Percentiles rank a stretch among this genome's conserved stretches.
These are phyloP conservation scores for Gymnarchus niloticus DNA, from an alignment of 2,113 vertebrate species.

Conservation along the genomic window DNA sequence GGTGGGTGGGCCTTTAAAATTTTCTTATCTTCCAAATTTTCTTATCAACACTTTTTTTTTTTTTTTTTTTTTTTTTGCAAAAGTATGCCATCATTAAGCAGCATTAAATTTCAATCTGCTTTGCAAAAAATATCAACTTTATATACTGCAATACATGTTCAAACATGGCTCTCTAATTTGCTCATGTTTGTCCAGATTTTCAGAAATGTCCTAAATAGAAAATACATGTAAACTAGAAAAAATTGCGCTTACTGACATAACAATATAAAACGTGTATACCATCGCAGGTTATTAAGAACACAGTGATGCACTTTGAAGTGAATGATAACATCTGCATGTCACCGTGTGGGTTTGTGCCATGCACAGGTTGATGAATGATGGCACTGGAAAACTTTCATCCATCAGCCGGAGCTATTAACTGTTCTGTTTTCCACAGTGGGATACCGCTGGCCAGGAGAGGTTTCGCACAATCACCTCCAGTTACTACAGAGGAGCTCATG, in stretches of 20 bases:
- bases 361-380: not conserved
- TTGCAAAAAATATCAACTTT: not conserved
- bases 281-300: too few species aligned
- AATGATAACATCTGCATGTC: not conserved
- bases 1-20: too few species aligned
- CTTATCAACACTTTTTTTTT: too few species aligned
- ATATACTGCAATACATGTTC: not conserved
- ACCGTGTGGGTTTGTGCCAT: not conserved
- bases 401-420: not conserved
- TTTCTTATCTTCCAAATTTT: too few species aligned
- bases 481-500: not conserved
- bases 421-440: not conserved
- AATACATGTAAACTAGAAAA: too few species aligned
- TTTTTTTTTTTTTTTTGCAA: not conserved
- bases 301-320: too few species aligned
- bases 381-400: too few species aligned
- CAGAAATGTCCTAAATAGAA: too few species aligned
- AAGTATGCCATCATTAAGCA: not conserved
- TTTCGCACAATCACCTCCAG: conserved; percentile 8
- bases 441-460: not conserved
- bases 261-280: too few species aligned
- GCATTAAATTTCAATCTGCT: not conserved
- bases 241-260: too few species aligned
- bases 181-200: too few species aligned
- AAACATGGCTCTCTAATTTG: too few species aligned